Conservation (phyloP, 2,888 invertebrate species). For the Drosophila subsilvestris region DNA sequence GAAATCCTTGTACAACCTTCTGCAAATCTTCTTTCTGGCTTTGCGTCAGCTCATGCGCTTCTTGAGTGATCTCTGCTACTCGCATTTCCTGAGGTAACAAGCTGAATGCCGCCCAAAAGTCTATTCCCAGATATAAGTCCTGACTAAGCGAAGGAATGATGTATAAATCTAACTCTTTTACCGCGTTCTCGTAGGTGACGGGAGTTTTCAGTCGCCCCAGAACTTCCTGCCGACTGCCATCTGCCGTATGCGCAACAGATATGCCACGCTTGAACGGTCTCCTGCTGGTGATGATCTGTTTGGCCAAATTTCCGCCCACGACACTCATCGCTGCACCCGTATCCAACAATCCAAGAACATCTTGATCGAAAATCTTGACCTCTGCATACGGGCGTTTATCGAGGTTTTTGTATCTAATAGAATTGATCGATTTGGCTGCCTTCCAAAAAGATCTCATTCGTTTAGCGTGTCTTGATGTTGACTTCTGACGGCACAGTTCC, state of each 20-base stretch:
- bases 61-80: no score
- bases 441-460: neutral
- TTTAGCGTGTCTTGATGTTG: neutral
- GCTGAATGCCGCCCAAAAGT: no score
- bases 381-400: neutral
- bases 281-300: neutral
- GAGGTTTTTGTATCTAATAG: neutral
- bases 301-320: neutral
- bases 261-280: neutral
- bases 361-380: neutral
- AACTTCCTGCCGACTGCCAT: constrained; percentile 1
- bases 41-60: no score
- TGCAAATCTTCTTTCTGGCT: no score
- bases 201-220: neutral
- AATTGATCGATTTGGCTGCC: neutral
- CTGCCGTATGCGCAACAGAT: neutral
- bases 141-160: no score
- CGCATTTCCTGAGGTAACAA: no score
- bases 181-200: no score
- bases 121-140: no score
- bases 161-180: neutral
- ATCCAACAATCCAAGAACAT: neutral
- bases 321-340: neutral
- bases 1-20: no score
- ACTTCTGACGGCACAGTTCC: no score